phyloP scores from a whole-genome alignment of 2,888 invertebrate genomes.

The Andrena fulva region DNA sequence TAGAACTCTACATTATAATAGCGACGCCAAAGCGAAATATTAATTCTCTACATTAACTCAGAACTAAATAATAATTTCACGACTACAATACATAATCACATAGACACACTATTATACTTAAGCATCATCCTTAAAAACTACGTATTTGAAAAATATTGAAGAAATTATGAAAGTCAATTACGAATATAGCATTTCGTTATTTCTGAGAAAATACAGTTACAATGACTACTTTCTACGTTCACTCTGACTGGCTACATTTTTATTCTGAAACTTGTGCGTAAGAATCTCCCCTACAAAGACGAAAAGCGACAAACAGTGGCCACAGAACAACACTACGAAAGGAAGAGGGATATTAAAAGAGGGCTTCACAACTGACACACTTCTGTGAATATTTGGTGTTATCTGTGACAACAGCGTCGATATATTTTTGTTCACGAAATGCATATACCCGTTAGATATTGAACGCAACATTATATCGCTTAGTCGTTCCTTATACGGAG shows the following conservation, averaged over 20 bases:
- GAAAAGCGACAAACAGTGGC: not conserved
- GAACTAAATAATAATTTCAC: too few relatives aligned
- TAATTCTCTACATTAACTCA: too few relatives aligned
- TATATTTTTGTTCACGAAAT: not conserved
- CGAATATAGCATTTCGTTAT: too few relatives aligned
- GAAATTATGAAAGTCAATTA: too few relatives aligned
- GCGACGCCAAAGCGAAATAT: too few relatives aligned
- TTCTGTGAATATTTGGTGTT: fast-evolving
- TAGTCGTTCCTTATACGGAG: constrained; percentile 3
- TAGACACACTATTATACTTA: too few relatives aligned
- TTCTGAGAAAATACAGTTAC: not conserved
- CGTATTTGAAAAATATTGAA: too few relatives aligned
- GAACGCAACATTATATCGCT: not conserved
- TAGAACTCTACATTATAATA: too few relatives aligned
- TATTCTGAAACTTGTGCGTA: not conserved
- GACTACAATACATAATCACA: too few relatives aligned
- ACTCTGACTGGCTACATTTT: too few relatives aligned
- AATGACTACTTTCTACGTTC: not conserved
- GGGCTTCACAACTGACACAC: not conserved
- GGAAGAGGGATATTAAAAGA: not conserved
- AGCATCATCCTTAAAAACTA: too few relatives aligned
- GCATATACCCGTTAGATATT: not conserved
- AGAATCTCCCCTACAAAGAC: constrained; percentile 13
- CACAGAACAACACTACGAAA: not conserved
- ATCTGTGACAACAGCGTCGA: fast-evolving